Evolutionary conservation across 2,888 invertebrate genomes (phyloP).

Genomic region (Diabrotica balteata): DNA sequence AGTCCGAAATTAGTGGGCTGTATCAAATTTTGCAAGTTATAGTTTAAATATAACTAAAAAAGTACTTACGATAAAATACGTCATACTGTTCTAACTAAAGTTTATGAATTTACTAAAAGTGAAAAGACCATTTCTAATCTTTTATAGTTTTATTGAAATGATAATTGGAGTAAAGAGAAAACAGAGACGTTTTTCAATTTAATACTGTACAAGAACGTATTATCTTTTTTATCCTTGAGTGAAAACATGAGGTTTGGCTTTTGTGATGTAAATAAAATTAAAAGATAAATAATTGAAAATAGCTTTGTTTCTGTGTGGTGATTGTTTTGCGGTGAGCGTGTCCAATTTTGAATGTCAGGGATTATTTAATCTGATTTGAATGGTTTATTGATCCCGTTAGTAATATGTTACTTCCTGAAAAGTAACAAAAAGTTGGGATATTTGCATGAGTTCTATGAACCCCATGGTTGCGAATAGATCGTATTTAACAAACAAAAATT

Average conservation of each 20-base stretch:
- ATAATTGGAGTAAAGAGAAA: conserved; percentile 19
- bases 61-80: conserved; percentile 29
- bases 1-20: no score
- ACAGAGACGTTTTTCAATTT: conserved; percentile 18
- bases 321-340: conserved; percentile 8
- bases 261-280: conserved; percentile 7
- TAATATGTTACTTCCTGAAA: no score
- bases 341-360: neutral
- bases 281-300: conserved; percentile 5
- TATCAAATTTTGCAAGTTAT: no score
- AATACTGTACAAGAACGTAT: neutral
- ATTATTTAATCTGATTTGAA: neutral
- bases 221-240: conserved; percentile 5
- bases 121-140: conserved; percentile 13
- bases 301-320: conserved; percentile 1
- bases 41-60: neutral
- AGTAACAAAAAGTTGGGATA: no score
- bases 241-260: conserved; percentile 2
- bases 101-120: conserved; percentile 8
- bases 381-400: no score
- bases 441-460: no score
- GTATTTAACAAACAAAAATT: no score
- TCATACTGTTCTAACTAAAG: conserved; percentile 25
- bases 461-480: no score
- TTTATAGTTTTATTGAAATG: conserved; percentile 18